Evolutionary conservation across 2,113 vertebrate species (phyloP).

Genomic region (Opisthocomus hoazin): DNA sequence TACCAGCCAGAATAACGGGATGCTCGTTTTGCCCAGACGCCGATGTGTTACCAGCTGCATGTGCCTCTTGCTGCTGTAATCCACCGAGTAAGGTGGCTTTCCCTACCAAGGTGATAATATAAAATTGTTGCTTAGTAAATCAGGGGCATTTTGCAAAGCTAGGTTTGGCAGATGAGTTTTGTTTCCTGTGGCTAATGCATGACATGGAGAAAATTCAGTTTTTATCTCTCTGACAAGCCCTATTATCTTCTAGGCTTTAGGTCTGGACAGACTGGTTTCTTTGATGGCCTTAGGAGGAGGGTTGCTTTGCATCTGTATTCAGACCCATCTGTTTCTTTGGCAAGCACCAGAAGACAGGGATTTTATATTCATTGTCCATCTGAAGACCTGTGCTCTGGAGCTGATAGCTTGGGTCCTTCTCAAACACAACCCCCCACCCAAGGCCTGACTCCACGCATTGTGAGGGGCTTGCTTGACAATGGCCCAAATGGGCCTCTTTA

Average conservation of each 20-base stretch:
- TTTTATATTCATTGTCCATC: neutral
- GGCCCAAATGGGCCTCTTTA: neutral
- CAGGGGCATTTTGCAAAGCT: neutral
- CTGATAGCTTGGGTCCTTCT: neutral
- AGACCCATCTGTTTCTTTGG: neutral
- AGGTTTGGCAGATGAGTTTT: neutral
- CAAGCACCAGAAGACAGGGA: neutral
- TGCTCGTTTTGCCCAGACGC: neutral
- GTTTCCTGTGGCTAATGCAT: neutral
- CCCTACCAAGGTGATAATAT: fast-evolving
- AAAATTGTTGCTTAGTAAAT: neutral
- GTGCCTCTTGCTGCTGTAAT: neutral
- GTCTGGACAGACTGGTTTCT: neutral
- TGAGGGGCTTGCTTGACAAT: neutral
- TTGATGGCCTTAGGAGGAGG: neutral
- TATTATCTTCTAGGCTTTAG: neutral
- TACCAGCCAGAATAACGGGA: too few relatives aligned
- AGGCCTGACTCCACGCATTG: neutral
- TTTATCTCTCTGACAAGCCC: neutral
- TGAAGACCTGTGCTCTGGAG: neutral
- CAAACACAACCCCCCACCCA: neutral
- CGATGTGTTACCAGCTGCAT: neutral
- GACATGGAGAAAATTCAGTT: neutral
- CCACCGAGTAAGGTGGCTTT: fast-evolving
- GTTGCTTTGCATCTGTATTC: constrained; percentile 27